Percentiles rank a stretch among this genome's conserved stretches.
Conservation (phyloP, 2,888 invertebrate species). For the Chymomyza amoena region DNA sequence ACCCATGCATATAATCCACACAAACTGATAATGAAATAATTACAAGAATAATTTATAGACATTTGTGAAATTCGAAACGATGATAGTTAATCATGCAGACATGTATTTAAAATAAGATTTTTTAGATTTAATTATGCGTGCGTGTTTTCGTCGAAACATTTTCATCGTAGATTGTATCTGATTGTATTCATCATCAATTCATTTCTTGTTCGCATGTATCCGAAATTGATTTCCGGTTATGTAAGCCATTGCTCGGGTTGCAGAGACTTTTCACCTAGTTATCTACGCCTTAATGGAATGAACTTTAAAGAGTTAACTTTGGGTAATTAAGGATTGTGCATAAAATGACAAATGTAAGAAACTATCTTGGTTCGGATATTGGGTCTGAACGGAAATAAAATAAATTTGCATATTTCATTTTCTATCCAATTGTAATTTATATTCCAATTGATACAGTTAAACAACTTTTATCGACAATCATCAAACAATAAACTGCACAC, state of each 20-base stretch:
- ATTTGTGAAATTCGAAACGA: conserved; percentile 40
- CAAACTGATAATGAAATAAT: conserved; percentile 45
- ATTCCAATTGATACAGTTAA: no score
- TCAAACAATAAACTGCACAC: no score
- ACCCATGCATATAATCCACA: background rate
- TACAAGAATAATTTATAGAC: conserved; percentile 38
- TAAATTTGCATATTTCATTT: no score
- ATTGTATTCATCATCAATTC: background rate
- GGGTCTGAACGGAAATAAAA: no score
- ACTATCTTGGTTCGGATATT: no score
- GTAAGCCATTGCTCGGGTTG: background rate
- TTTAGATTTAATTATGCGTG: conserved; percentile 26
- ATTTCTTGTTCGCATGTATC: background rate
- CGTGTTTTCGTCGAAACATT: background rate
- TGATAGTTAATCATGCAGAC: conserved; percentile 28
- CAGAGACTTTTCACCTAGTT: no score
- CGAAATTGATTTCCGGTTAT: background rate
- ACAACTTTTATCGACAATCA: no score
- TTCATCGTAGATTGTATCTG: background rate
- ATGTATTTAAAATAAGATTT: conserved; percentile 40
- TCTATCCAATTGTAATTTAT: no score
- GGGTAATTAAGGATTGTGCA: no score
- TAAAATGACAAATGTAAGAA: no score
- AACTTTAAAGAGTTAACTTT: no score
- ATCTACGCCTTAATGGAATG: no score